phyloP scores from a whole-genome alignment of 1,140 invertebrate species.

The Catajapyx aquilonaris region DNA sequence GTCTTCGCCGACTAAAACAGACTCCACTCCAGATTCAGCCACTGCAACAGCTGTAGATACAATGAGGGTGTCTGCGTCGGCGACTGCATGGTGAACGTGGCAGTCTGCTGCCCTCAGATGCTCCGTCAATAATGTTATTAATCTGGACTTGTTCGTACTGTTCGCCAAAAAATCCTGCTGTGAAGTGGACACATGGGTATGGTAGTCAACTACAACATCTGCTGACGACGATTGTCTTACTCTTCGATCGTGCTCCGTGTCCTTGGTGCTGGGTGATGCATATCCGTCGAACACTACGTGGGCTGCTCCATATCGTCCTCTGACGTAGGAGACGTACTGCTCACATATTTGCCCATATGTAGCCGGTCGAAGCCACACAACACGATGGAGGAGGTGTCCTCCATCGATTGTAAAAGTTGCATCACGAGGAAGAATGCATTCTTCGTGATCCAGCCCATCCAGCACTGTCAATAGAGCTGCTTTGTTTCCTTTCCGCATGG shows the following conservation, averaged over 20 bases:
- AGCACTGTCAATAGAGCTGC: not conserved
- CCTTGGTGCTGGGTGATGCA: conserved; percentile 3
- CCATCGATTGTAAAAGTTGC: conserved; percentile 5
- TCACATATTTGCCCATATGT: conserved; percentile 5
- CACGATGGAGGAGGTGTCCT: conserved; percentile 4
- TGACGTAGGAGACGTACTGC: conserved; percentile 3
- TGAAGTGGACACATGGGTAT: conserved; percentile 1
- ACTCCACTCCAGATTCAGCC: not conserved
- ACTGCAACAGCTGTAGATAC: conserved; percentile 4
- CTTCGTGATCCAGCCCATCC: conserved; percentile 1
- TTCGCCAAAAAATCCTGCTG: conserved; percentile 8
- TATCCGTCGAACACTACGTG: conserved; percentile 8
- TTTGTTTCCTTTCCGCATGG: not conserved
- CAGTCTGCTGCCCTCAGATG: conserved; percentile 4
- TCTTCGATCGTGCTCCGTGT: conserved; percentile 6
- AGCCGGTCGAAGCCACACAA: conserved; percentile 5
- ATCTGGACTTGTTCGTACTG: conserved; percentile 4
- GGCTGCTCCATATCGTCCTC: conserved; percentile 1
- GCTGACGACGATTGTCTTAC: not conserved
- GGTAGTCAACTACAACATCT: conserved; percentile 5
- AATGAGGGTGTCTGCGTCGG: conserved; percentile 8
- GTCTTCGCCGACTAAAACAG: conserved; percentile 4
- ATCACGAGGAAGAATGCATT: not conserved
- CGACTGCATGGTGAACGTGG: conserved; percentile 4
- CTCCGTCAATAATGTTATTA: conserved; percentile 3